Conservation (phyloP, 2,797 vertebrate genomes). For the Ptychadena robeensis region DNA sequence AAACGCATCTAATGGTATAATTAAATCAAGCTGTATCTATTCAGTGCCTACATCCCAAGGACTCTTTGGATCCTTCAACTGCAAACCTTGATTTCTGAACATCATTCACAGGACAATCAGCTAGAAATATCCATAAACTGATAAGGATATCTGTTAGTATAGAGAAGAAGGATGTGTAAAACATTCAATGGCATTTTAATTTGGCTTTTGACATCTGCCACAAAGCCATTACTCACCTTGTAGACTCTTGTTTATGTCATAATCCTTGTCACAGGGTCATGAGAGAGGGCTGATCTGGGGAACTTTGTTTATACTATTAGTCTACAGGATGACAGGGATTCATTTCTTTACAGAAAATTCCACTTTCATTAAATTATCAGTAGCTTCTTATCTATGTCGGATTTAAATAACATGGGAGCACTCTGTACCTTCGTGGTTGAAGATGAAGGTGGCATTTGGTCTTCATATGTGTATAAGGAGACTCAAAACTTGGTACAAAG, state of each 20-base stretch:
- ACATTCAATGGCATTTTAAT: slow-evolving; percentile 29
- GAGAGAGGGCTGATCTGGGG: slow-evolving; percentile 39
- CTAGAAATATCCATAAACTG: not conserved
- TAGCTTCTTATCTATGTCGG: not conserved
- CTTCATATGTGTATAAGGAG: not conserved
- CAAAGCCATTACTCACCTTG: slow-evolving; percentile 46
- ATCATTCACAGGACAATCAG: not conserved
- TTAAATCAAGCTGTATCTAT: not conserved
- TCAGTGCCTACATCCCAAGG: not conserved
- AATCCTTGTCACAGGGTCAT: slow-evolving; percentile 48
- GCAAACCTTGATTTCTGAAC: not conserved
- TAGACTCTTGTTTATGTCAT: slow-evolving; percentile 25
- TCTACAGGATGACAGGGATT: slow-evolving; percentile 14
- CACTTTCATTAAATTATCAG: slow-evolving; percentile 16
- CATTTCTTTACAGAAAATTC: not conserved
- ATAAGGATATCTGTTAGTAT: not conserved
- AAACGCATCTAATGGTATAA: not conserved
- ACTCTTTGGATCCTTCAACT: not conserved
- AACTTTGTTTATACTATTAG: slow-evolving; percentile 26
- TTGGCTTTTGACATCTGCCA: slow-evolving; percentile 33
- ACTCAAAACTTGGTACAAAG: not conserved
- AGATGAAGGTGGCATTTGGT: not conserved
- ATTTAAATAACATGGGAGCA: not conserved
- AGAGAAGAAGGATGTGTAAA: not conserved
- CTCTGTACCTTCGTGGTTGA: too few species aligned